These are phyloP conservation scores for Smittia sp. DNA, from an alignment of 2,888 invertebrate species.

Conservation along the genomic window DNA sequence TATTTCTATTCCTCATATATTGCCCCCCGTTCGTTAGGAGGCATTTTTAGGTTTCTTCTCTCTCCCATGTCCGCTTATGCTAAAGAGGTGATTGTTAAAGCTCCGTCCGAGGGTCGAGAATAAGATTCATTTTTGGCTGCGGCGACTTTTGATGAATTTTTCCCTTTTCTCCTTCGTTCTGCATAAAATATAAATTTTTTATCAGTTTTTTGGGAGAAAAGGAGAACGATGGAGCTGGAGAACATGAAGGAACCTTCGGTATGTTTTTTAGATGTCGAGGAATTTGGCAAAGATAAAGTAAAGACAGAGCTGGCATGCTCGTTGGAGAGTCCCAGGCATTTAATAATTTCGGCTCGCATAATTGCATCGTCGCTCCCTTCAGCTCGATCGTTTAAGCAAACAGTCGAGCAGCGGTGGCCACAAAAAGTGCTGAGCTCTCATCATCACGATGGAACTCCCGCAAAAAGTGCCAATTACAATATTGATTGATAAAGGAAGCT, in stretches of 20 bases:
- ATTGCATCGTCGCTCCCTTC: too few relatives aligned
- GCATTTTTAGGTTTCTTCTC: not conserved
- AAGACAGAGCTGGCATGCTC: not conserved
- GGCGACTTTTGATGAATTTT: constrained; percentile 10
- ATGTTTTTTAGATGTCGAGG: not conserved
- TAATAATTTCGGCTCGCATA: too few relatives aligned
- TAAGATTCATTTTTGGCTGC: not conserved
- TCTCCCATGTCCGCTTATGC: not conserved
- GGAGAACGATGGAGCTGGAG: not conserved
- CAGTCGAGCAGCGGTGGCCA: not conserved
- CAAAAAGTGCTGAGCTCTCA: not conserved
- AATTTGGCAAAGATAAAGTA: not conserved
- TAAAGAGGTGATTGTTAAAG: constrained; percentile 25
- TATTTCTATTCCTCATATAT: constrained; percentile 24
- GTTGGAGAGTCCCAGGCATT: not conserved
- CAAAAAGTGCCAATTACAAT: constrained; percentile 20
- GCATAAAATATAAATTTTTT: constrained; percentile 12
- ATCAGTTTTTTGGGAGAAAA: not conserved
- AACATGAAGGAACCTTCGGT: constrained; percentile 5
- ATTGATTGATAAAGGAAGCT: constrained; percentile 32
- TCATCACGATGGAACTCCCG: constrained; percentile 22
- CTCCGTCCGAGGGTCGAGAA: not conserved
- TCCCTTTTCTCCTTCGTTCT: not conserved
- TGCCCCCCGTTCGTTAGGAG: constrained; percentile 9
- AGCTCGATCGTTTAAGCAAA: not conserved